These are phyloP conservation scores for Anodontia alba DNA, from an alignment of 2,888 invertebrate species.

Conservation along the genomic window DNA sequence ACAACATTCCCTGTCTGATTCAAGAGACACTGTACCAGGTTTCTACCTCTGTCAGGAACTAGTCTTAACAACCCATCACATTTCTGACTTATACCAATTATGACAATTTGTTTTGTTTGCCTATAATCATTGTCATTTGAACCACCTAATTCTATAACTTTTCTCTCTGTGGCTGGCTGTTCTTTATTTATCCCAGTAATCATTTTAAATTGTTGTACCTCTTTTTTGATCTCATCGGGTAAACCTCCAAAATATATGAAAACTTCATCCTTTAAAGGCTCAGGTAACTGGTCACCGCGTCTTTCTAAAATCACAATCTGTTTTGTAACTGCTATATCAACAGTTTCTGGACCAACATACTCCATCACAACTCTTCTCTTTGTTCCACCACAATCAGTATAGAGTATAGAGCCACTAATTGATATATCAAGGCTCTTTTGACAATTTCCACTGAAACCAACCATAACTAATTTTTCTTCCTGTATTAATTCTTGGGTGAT, in stretches of 20 bases:
- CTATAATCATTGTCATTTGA: conserved; percentile 20
- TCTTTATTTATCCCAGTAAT: conserved; percentile 23
- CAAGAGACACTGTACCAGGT: conserved; percentile 37
- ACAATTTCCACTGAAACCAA: conserved; percentile 44
- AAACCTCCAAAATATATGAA: conserved; percentile 48
- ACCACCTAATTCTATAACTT: conserved; percentile 43
- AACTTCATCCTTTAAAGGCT: conserved; percentile 37
- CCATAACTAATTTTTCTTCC: conserved; percentile 24
- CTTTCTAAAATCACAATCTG: conserved; percentile 34
- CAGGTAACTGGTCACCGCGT: conserved; percentile 48
- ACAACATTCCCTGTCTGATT: conserved; percentile 7
- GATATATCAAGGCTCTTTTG: conserved; percentile 30
- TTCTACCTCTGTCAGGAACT: conserved; percentile 17
- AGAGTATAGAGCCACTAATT: conserved; percentile 34
- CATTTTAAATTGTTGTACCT: conserved; percentile 27
- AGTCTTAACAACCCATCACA: conserved; percentile 44
- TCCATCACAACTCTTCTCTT: conserved; percentile 29
- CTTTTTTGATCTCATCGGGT: conserved; percentile 25
- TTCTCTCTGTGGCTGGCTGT: conserved; percentile 15
- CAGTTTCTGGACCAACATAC: conserved; percentile 38
- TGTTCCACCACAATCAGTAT: conserved; percentile 29
- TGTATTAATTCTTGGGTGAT: conserved; percentile 24
- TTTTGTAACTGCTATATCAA: conserved; percentile 45
- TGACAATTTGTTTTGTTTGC: conserved; percentile 47
- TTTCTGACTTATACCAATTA: conserved; percentile 37